Evolutionary conservation across 2,113 vertebrate species (phyloP), one percentile per base, ranked within the genome.

Genomic region (Aepyceros melampus): DNA sequence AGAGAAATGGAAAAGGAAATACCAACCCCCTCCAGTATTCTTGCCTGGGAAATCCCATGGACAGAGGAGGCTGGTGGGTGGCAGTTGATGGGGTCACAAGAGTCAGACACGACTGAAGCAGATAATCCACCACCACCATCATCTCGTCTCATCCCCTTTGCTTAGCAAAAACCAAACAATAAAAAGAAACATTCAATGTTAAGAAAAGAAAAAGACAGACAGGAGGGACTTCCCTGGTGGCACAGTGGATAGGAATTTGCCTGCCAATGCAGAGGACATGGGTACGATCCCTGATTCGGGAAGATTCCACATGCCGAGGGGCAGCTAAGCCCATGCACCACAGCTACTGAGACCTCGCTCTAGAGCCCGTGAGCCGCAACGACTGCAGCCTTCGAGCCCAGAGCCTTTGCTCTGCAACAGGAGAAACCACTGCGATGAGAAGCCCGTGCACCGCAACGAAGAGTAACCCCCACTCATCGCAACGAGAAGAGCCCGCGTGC

Each of bases 41-140:
- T 74, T 74, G 67, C 67, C 67, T 74, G n/a, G 19, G 67, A 74
- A 40, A 40, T 12, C 67, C n/a, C 67, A 74, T 23, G 19, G 67
- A 71, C 67, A 71, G 67, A 71, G n/a, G 67, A 74, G 67, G 67
- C 67, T 74, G 67, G 67, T 40, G n/a, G n/a, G 67, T 74, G 67
- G 67, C 19, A 74, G 10, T 40, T 74, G 36, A 74, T 74, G n/a
- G n/a, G n/a, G 19, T 23, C 2, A 5, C 10, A 23, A 40, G 62
- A 74, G 67, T 74, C n/a, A 40, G 67, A 12, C 67, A 40, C 1
- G 1, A 40, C 10, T 40, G 67, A 71, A 23, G 10, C 19, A 74
- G 5, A 23, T 40, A 40, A 74, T 23, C 10, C 67, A 74, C 67
- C 11, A 40, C 67, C 67, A 74, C 67, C n/a, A 40, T 11, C 67